phyloP scores from a whole-genome alignment of 2,888 invertebrate genomes.

The Epinotia demarniana region DNA sequence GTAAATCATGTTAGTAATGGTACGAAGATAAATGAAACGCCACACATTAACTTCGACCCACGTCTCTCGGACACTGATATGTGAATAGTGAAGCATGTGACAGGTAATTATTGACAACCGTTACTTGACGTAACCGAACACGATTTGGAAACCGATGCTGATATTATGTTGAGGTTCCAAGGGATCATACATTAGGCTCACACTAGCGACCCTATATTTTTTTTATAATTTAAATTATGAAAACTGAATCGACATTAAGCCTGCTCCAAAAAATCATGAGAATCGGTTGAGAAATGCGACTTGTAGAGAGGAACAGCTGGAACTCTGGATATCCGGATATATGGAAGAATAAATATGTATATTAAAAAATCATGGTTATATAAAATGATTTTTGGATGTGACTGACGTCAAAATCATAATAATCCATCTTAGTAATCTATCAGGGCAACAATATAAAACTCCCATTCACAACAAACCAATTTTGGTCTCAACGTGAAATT shows the following conservation, averaged over 20 bases:
- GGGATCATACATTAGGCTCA: background rate
- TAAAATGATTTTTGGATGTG: too few relatives aligned
- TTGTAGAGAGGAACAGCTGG: too few relatives aligned
- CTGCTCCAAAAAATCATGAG: too few relatives aligned
- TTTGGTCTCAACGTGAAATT: slow-evolving; percentile 14
- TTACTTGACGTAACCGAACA: background rate
- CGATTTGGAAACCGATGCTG: background rate
- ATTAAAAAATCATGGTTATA: too few relatives aligned
- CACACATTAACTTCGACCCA: background rate
- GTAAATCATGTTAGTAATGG: too few relatives aligned
- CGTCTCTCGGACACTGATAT: background rate
- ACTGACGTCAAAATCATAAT: too few relatives aligned
- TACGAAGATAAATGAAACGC: background rate
- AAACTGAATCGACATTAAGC: too few relatives aligned
- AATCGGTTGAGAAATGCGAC: too few relatives aligned
- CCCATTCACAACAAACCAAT: slow-evolving; percentile 24
- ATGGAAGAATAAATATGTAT: too few relatives aligned
- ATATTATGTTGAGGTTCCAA: background rate
- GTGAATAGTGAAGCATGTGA: background rate
- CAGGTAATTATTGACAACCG: slow-evolving; percentile 3
- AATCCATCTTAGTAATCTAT: background rate
- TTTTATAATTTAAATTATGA: too few relatives aligned
- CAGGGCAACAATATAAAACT: background rate
- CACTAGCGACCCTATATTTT: too few relatives aligned
- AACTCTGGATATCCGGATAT: too few relatives aligned